A percentile compares a stretch with the other conserved stretches of the same genome.
Evolutionary conservation across 2,797 vertebrate genomes (phyloP).

Genomic region (Labeo calbasu): DNA sequence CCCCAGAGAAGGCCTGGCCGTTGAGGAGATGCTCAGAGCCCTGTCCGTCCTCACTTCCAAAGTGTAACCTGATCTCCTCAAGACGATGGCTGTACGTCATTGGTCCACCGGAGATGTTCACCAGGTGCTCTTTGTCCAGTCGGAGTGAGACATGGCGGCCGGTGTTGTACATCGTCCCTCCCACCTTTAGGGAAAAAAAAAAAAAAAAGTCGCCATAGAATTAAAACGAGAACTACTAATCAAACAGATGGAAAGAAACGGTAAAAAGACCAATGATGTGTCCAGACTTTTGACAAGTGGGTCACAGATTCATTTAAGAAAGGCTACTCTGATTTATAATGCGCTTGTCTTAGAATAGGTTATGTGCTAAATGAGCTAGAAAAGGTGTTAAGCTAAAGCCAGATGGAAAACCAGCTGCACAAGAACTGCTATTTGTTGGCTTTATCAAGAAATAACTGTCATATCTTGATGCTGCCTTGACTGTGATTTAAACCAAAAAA

Average conservation of each 20-base stretch:
- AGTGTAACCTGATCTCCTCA: slow-evolving; percentile 97
- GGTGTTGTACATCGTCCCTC: slow-evolving; percentile 99
- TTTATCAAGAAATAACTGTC: not conserved
- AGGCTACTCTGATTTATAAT: slow-evolving; percentile 10
- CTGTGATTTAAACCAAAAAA: not conserved
- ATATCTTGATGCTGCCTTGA: not conserved
- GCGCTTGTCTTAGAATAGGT: slow-evolving; percentile 12
- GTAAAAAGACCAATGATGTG: not conserved
- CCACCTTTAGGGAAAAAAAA: slow-evolving; percentile 77
- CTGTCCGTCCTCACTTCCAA: slow-evolving; percentile 95
- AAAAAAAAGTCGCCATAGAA: not conserved
- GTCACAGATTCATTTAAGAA: not conserved
- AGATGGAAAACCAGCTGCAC: slow-evolving; percentile 20
- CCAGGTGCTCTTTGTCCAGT: slow-evolving; percentile 96
- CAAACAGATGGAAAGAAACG: not conserved
- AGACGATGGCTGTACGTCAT: slow-evolving; percentile 98
- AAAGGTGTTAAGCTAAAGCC: slow-evolving; percentile 4
- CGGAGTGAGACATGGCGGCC: slow-evolving; percentile 95
- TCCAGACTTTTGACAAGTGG: not conserved
- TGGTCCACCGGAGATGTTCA: slow-evolving; percentile 96
- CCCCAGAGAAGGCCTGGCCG: slow-evolving; percentile 96
- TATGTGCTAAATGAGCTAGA: slow-evolving; percentile 14
- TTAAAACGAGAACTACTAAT: not conserved
- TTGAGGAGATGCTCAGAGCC: slow-evolving; percentile 98
- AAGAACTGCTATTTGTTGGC: not conserved